Percentiles rank a stretch among this genome's conserved stretches.
phyloP scores from a whole-genome alignment of 2,888 invertebrate species.

The Pachycephus smyrnensis region DNA sequence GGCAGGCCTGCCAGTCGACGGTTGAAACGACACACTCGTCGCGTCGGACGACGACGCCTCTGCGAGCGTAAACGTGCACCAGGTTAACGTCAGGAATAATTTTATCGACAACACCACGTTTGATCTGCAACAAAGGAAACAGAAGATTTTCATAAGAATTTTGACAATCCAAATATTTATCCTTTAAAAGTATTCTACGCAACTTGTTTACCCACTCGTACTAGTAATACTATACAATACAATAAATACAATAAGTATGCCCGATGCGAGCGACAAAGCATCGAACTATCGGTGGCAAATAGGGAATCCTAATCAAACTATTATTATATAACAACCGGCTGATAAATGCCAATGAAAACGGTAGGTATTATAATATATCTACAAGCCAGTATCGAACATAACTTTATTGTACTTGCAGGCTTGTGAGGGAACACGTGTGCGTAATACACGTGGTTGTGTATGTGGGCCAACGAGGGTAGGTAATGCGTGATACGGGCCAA shows the following conservation, averaged over 20 bases:
- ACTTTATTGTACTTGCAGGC: neutral
- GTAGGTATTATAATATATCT: no score
- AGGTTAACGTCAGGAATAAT: neutral
- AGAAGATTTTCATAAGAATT: neutral
- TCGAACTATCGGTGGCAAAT: neutral
- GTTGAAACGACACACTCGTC: neutral
- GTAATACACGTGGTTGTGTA: no score
- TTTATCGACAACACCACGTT: neutral
- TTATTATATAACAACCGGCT: neutral
- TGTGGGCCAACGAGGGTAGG: neutral
- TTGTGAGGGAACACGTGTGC: neutral
- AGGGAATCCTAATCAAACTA: neutral
- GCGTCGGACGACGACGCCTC: neutral
- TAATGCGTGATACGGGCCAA: neutral
- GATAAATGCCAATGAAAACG: no score
- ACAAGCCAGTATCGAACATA: neutral
- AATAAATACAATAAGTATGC: no score
- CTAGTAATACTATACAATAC: no score
- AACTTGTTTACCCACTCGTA: no score
- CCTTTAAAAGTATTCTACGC: no score
- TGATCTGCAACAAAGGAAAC: neutral
- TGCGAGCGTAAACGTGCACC: neutral
- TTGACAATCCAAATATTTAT: neutral
- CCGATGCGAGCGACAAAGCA: neutral
- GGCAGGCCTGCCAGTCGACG: constrained; percentile 50